These are phyloP conservation scores for Hetaerina titia DNA, from an alignment of 2,888 invertebrate species.

Conservation along the genomic window DNA sequence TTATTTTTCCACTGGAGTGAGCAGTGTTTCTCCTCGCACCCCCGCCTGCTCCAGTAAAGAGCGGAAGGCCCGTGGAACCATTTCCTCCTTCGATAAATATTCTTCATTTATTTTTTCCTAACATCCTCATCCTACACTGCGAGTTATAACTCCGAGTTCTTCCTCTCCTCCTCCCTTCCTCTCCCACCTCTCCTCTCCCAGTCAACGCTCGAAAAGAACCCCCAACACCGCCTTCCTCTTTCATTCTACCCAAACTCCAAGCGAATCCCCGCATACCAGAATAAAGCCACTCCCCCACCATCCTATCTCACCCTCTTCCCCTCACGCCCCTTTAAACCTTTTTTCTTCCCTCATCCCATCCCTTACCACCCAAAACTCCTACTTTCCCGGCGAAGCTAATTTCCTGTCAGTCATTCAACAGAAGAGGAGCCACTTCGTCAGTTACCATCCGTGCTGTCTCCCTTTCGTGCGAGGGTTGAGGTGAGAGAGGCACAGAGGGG, in stretches of 20 bases:
- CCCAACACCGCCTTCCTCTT: background rate
- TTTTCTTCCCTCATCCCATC: background rate
- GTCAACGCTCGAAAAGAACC: no score
- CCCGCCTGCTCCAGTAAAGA: no score
- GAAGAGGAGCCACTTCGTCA: constrained; percentile 60
- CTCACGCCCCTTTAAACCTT: no score
- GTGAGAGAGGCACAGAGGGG: background rate
- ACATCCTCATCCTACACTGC: no score
- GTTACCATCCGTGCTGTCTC: constrained; percentile 16
- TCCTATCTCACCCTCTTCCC: background rate
- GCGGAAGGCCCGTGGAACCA: no score
- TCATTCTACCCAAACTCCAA: no score
- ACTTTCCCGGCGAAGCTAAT: constrained; percentile 33
- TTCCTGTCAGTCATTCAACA: constrained; percentile 57
- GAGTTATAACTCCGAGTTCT: background rate
- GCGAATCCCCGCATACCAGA: background rate
- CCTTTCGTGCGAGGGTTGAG: background rate
- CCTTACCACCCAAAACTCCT: background rate
- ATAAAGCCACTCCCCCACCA: background rate
- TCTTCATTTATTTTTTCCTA: no score
- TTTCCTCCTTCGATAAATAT: no score
- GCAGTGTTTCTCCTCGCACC: no score
- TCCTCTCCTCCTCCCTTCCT: background rate
- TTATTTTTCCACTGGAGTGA: no score
- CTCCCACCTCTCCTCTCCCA: background rate